Conservation (phyloP, 2,888 invertebrate genomes). For the Euphydryas editha region DNA sequence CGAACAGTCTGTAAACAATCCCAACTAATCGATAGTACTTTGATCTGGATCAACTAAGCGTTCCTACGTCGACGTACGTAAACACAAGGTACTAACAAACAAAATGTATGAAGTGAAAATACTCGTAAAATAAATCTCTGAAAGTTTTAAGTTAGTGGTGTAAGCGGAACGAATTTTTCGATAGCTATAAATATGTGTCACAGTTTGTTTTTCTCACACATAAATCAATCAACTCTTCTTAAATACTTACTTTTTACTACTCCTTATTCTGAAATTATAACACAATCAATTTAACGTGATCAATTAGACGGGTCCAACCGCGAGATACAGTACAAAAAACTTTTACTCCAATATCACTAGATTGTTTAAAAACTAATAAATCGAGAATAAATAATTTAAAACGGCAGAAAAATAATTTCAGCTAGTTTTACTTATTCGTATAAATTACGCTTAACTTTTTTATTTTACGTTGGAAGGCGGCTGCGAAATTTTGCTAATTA, state of each 20-base stretch:
- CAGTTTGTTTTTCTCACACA: background rate
- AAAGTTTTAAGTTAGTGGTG: background rate
- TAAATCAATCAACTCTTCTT: too few relatives aligned
- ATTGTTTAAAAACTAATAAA: background rate
- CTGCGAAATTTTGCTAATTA: conserved; percentile 6
- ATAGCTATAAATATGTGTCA: background rate
- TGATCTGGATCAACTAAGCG: conserved; percentile 21
- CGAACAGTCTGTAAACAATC: conserved; percentile 22
- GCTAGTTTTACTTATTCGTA: background rate
- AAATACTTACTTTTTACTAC: too few relatives aligned
- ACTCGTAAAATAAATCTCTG: background rate
- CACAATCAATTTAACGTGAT: background rate
- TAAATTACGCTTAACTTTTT: background rate
- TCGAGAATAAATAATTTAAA: background rate
- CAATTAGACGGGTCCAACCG: too few relatives aligned
- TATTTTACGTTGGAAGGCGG: background rate
- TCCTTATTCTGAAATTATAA: too few relatives aligned
- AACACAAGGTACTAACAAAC: conserved; percentile 12
- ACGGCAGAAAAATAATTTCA: background rate
- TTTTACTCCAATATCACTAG: too few relatives aligned
- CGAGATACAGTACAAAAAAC: too few relatives aligned
- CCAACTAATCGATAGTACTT: conserved; percentile 29
- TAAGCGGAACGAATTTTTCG: background rate
- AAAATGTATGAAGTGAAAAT: conserved; percentile 4
- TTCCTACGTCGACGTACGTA: conserved; percentile 19